phyloP scores from a whole-genome alignment of 2,797 vertebrate genomes.

The Trichosurus vulpecula region DNA sequence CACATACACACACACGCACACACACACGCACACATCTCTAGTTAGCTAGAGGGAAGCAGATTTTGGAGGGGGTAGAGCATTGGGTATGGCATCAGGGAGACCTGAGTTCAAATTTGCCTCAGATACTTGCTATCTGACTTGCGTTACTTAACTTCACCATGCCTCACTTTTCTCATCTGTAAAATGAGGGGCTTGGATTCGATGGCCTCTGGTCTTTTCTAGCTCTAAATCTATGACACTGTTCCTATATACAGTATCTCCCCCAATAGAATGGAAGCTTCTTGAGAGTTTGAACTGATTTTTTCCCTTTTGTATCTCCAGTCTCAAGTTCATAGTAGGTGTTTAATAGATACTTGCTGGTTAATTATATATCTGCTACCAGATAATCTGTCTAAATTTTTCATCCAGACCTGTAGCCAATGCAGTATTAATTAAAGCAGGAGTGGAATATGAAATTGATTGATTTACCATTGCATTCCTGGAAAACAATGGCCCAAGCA shows the following conservation, averaged over 20 bases:
- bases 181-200: neutral
- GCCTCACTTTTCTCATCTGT: neutral
- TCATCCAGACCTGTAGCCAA: neutral
- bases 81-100: neutral
- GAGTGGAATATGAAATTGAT: slow-evolving; percentile 6
- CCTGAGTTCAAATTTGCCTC: neutral
- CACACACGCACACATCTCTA: too few relatives aligned
- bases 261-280: neutral
- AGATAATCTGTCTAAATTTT: slow-evolving; percentile 15
- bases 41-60: neutral
- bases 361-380: neutral
- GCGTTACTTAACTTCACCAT: neutral
- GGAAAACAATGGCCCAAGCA: neutral
- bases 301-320: neutral
- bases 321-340: neutral
- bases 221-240: neutral
- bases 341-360: neutral
- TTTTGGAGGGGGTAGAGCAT: neutral
- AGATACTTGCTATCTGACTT: neutral
- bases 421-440: neutral
- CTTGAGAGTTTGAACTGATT: neutral
- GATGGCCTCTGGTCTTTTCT: neutral
- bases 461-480: slow-evolving; percentile 11
- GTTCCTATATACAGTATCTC: neutral
- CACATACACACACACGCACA: too few relatives aligned